Evolutionary conservation across 2,888 invertebrate genomes (phyloP), one percentile per base, ranked within the genome.

Genomic region (Leptarthrus brevirostris): DNA sequence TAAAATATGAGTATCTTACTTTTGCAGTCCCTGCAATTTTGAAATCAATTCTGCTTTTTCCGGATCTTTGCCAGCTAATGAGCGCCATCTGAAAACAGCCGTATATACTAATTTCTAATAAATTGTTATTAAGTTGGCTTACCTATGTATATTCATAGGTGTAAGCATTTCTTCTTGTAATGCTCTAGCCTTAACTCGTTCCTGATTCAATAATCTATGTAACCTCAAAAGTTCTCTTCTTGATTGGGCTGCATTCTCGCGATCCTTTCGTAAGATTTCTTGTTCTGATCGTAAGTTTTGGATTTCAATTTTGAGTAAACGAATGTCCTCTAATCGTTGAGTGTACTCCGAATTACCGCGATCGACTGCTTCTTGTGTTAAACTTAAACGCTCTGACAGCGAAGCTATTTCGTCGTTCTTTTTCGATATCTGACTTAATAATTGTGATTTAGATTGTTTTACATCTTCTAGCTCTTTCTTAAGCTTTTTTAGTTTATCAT

Each of bases 131-230:
- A 3, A 70, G 14, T n/a, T 30, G n/a, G n/a, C n/a, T n/a, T 72
- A 79, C 77, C 85, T 86, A 80, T 97, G 97, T 78, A 97, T 90
- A 84, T 97, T 97, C 82, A 96, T 89, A 0, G 97, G 97, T 77
- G 93, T 96, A 83, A 94, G 92, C 79, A 96, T 87, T 79, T 97
- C 96, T 77, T 96, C 94, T 82, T 96, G 94, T 12, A 97, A 85
- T 0, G 96, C 95, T 30, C 93, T 90, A 72, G 93, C 93, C 78
- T 95, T 93, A 14, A 96, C 88, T 64, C 93, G 87, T 82, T 96
- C 95, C 76, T 91, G 90, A 3, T 94, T 91, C 56, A 97, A 83
- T 80, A 94, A 91, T 30, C 94, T 88, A 82, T 97, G 94, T 79
- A 96, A 80, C 78, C 85, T 83, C 1, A 83, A 76, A 61, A 88